phyloP scores from a whole-genome alignment of 2,113 vertebrate genomes.

The Brachyhypopomus gauderio region DNA sequence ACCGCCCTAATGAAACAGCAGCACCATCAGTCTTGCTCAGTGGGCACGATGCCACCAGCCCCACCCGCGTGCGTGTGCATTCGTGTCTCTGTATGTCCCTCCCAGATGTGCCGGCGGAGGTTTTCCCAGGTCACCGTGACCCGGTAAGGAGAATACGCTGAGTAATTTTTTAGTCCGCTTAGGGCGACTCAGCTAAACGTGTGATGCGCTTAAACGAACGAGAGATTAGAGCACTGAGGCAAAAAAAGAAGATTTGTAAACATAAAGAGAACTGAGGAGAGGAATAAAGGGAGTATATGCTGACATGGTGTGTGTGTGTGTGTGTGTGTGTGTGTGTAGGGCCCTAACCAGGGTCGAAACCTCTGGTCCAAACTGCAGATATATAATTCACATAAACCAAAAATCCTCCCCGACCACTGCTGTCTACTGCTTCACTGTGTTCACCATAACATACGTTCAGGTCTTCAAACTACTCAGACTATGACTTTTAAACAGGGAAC shows the following conservation, averaged over 20 bases:
- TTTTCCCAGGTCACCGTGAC: conserved; percentile 8
- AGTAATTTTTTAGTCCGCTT: background rate
- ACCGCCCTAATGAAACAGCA: conserved; percentile 64
- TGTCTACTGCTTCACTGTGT: no score
- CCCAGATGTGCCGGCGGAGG: background rate
- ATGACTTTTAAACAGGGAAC: no score
- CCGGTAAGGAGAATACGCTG: background rate
- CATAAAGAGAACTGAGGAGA: conserved; percentile 15
- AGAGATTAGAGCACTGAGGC: conserved; percentile 39
- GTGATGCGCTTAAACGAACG: conserved; percentile 15
- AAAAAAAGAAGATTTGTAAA: conserved; percentile 57
- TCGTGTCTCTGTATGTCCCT: conserved; percentile 11
- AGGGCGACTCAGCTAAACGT: background rate
- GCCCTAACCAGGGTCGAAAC: no score
- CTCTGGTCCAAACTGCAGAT: no score
- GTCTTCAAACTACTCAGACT: no score
- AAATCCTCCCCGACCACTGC: no score
- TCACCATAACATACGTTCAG: no score
- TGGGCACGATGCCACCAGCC: conserved; percentile 30
- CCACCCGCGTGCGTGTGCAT: conserved; percentile 8
- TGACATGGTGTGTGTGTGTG: conserved; percentile 34
- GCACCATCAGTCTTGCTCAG: conserved; percentile 63
- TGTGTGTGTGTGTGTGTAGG: conserved; percentile 18
- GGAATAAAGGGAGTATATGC: conserved; percentile 27
- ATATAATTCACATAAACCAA: no score